Evolutionary conservation across 2,113 vertebrate species (phyloP).

Genomic region (Hydropotes inermis): DNA sequence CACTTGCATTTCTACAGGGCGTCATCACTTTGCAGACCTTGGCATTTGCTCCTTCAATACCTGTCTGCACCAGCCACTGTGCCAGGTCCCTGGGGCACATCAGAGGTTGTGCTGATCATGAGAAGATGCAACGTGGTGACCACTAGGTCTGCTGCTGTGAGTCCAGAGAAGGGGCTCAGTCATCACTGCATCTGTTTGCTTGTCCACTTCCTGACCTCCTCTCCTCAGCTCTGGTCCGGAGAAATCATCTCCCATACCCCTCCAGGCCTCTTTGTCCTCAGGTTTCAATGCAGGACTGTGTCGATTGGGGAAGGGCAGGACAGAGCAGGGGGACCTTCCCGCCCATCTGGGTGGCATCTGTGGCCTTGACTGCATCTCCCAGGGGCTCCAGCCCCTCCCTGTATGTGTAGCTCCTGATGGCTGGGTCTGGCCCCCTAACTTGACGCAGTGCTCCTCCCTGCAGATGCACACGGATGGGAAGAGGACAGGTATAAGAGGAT

Average conservation of each 20-base stretch:
- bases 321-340: too few relatives aligned
- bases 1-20: not conserved
- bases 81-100: too few relatives aligned
- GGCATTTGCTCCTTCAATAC: too few relatives aligned
- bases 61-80: too few relatives aligned
- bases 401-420: not conserved
- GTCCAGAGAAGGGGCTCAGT: not conserved
- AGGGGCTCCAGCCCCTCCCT: not conserved
- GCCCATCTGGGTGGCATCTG: not conserved
- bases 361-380: not conserved
- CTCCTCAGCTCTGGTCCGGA: not conserved
- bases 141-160: accelerated
- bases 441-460: not conserved
- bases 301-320: accelerated
- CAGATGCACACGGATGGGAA: not conserved
- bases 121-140: accelerated
- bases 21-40: not conserved
- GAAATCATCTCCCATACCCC: not conserved
- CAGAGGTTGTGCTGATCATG: not conserved
- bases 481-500: accelerated
- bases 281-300: not conserved
- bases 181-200: too few relatives aligned
- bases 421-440: not conserved
- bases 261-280: not conserved
- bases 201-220: not conserved